Percentiles rank a stretch among this genome's conserved stretches.
Conservation (phyloP, 2,113 vertebrate species). For the Austrofundulus limnaeus region DNA sequence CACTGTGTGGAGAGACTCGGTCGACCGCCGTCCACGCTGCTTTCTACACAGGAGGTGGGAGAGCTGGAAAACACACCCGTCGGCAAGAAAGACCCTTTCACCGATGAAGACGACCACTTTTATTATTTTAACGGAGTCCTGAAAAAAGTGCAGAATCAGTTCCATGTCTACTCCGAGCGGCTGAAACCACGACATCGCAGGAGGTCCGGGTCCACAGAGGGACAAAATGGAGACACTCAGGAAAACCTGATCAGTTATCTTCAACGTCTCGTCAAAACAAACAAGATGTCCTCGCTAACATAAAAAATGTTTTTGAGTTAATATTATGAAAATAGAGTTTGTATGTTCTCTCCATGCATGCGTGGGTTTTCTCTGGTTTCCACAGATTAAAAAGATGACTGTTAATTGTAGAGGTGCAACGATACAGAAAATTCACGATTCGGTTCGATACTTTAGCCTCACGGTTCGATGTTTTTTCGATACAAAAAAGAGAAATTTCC, state of each 20-base stretch:
- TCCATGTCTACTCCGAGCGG: not conserved
- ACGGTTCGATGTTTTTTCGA: no score
- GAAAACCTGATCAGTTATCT: constrained; percentile 29
- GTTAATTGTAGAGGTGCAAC: no score
- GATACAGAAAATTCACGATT: no score
- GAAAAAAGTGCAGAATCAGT: constrained; percentile 41
- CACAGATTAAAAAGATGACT: no score
- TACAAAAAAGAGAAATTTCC: no score
- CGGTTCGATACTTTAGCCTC: no score
- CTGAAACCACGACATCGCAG: not conserved
- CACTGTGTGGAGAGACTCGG: constrained; percentile 41
- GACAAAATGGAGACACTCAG: not conserved
- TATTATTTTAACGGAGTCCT: constrained; percentile 61
- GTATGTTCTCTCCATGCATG: no score
- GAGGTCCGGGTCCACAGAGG: not conserved
- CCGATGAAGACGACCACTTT: constrained; percentile 44
- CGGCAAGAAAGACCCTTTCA: not conserved
- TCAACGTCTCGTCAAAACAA: constrained; percentile 17
- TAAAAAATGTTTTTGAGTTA: no score
- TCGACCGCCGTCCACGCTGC: not conserved
- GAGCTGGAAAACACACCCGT: not conserved
- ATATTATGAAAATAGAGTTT: no score
- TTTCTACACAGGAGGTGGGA: not conserved
- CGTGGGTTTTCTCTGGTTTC: no score
- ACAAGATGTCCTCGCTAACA: constrained; percentile 27